Evolutionary conservation across 2,888 invertebrate species (phyloP), one percentile per base, ranked within the genome.

Genomic region (Tetragonula carbonaria): DNA sequence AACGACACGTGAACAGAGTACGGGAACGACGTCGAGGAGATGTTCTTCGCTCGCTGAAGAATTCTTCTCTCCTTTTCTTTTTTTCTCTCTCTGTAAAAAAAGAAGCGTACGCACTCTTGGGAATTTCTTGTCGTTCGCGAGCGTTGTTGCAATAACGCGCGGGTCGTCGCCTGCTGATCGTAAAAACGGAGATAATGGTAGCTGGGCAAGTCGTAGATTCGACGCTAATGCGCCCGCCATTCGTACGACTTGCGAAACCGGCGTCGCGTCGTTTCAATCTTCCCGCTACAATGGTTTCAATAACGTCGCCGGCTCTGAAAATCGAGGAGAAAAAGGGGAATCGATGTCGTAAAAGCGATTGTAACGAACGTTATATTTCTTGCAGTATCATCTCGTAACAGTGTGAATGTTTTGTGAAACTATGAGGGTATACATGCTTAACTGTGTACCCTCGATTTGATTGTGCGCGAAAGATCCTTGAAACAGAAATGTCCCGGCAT

Each of bases 131-230:
- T 33, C 74, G 28, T 14, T 1, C 18, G 21, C 33, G n/a, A 65
- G 53, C 51, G 16, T 51, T 51, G 74, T 51, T 53, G 23, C 33
- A 63, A 50, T n/a, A 57, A 28, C 23, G 55, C 45, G 57, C 8
- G 28, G 18, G 16, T 70, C 59, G 70, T 62, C 51, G 70, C 28
- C 28, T 70, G 23, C 18, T 38, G 77, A 71, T 71, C 77, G 71
- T 77, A 77, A 77, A 71, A 63, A 71, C 16, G 14, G n/a, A n/a
- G 71, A 71, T 71, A 77, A 77, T 53, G 63, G 77, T 18, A 23
- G 28, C 55, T 21, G 23, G 23, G 4, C 23, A 38, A 55, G 45
- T 55, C 63, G 45, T 59, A 62, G 53, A 23, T 63, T 71, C 53
- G 71, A 71, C 71, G 77, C 53, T 65, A 77, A 77, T 63, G 71